Percentiles rank a stretch among this genome's conserved stretches.
Evolutionary conservation across 2,888 invertebrate genomes (phyloP).

Genomic region (Watsonalla binaria): DNA sequence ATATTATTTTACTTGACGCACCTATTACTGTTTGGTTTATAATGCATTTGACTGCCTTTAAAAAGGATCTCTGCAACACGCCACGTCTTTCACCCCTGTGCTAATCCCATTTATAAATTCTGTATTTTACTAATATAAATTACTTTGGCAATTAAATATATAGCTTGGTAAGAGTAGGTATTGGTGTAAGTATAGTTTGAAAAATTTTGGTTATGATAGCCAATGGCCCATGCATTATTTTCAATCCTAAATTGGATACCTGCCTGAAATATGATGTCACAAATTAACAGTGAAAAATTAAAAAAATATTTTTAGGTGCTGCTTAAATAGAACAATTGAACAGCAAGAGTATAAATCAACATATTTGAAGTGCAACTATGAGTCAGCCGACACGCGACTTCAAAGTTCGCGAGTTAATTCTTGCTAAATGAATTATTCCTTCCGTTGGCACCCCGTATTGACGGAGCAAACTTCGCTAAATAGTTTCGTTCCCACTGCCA

Average conservation of each 20-base stretch:
- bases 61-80: slow-evolving; percentile 2
- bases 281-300: too few relatives aligned
- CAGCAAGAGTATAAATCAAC: slow-evolving; percentile 30
- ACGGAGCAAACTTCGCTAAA: slow-evolving; percentile 71
- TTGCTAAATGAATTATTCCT: slow-evolving; percentile 72
- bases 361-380: slow-evolving; percentile 30
- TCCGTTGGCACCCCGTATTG: slow-evolving; percentile 70
- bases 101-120: too few relatives aligned
- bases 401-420: slow-evolving; percentile 57
- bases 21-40: slow-evolving; percentile 8
- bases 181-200: too few relatives aligned
- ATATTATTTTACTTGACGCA: slow-evolving; percentile 14
- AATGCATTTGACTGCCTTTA: neutral
- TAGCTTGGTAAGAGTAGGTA: too few relatives aligned
- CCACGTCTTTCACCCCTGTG: too few relatives aligned
- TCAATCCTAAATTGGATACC: too few relatives aligned
- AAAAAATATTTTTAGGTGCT: too few relatives aligned
- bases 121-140: too few relatives aligned
- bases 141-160: too few relatives aligned
- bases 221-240: too few relatives aligned
- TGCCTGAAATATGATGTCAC: too few relatives aligned
- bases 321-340: slow-evolving; percentile 5
- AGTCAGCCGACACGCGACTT: slow-evolving; percentile 39
- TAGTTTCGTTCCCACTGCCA: slow-evolving; percentile 72
- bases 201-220: too few relatives aligned